These are phyloP conservation scores for Plagiodera versicolora DNA, from an alignment of 2,888 invertebrate species.

Conservation along the genomic window DNA sequence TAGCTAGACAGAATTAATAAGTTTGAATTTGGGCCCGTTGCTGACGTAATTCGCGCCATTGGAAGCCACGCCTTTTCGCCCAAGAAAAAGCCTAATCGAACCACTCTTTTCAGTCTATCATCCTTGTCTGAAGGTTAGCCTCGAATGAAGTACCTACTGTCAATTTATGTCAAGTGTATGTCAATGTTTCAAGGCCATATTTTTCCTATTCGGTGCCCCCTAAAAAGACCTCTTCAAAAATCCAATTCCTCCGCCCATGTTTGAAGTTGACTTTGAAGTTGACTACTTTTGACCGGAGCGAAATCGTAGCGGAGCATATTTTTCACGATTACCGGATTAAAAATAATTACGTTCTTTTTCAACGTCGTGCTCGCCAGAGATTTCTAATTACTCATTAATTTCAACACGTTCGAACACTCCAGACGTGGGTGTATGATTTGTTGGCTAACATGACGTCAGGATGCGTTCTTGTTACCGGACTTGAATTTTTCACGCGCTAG, in stretches of 20 bases:
- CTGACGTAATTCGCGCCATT: too few relatives aligned
- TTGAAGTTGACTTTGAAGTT: not conserved
- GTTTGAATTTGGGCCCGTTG: too few relatives aligned
- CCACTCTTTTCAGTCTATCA: too few relatives aligned
- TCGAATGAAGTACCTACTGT: too few relatives aligned
- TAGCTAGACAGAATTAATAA: too few relatives aligned
- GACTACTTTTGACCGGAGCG: not conserved
- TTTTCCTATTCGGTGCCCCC: too few relatives aligned
- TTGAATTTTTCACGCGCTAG: not conserved
- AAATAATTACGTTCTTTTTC: not conserved
- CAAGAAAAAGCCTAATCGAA: too few relatives aligned
- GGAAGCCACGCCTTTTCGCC: too few relatives aligned
- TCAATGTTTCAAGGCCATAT: too few relatives aligned
- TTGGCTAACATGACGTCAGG: slow-evolving; percentile 1
- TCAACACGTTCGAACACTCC: not conserved
- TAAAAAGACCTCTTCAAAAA: too few relatives aligned
- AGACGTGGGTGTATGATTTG: not conserved
- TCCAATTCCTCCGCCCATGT: not conserved
- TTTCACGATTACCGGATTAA: not conserved
- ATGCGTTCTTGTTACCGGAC: not conserved
- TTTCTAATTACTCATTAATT: slow-evolving; percentile 1
- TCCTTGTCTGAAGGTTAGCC: too few relatives aligned
- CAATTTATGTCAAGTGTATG: too few relatives aligned
- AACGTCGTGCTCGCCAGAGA: not conserved
- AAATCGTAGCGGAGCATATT: not conserved